Conservation (phyloP, 2,113 vertebrate species). For the Nettapus auritus region DNA sequence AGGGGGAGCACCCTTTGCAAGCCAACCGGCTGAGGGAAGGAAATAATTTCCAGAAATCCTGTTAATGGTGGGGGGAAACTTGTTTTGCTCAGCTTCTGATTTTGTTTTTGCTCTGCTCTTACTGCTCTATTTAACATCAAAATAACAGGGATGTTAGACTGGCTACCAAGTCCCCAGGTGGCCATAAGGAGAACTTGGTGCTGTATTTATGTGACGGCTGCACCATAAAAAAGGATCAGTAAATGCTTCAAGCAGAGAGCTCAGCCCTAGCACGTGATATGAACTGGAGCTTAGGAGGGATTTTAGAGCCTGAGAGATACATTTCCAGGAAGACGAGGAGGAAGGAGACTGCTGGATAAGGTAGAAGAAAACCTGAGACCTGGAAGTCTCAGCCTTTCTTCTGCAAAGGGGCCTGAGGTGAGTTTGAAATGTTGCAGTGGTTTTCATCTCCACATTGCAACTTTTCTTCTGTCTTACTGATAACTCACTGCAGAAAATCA, state of each 20-base stretch:
- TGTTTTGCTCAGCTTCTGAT: neutral
- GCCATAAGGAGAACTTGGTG: conserved; percentile 40
- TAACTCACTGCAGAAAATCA: neutral
- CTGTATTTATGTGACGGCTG: conserved; percentile 49
- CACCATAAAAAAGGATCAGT: conserved; percentile 41
- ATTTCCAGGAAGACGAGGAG: neutral
- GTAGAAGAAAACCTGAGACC: neutral
- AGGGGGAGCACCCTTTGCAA: rapidly evolving
- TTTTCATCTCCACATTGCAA: neutral
- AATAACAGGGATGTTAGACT: conserved; percentile 54
- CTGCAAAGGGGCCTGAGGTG: neutral
- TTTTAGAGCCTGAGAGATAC: neutral
- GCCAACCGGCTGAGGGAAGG: neutral
- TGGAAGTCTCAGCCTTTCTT: neutral
- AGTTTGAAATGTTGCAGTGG: neutral
- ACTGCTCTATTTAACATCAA: conserved; percentile 48
- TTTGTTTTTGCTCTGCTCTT: conserved; percentile 21
- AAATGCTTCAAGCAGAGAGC: neutral
- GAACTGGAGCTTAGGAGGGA: neutral
- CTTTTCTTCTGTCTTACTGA: neutral
- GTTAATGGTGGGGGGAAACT: neutral
- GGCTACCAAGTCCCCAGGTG: conserved; percentile 46
- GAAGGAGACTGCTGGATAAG: neutral
- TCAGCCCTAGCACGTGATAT: neutral
- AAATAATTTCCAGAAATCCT: neutral